These are phyloP conservation scores for Steinernema khuongi DNA, from an alignment of 1,140 invertebrate species.

Conservation along the genomic window DNA sequence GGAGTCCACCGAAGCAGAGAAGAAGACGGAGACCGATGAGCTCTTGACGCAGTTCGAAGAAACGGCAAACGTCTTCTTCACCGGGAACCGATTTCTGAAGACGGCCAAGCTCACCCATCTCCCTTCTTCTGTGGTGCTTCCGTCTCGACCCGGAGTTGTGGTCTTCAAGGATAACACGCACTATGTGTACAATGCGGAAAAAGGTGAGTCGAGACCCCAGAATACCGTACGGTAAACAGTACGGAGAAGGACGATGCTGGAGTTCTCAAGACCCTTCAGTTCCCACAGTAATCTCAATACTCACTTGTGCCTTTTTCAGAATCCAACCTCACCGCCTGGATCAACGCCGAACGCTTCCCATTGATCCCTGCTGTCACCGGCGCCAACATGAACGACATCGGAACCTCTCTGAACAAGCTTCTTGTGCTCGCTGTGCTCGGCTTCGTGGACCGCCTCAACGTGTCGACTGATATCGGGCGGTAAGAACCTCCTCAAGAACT, in stretches of 20 bases:
- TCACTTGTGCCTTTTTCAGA: no score
- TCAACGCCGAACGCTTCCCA: constrained; percentile 81
- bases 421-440: constrained; percentile 73
- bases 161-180: constrained; percentile 43
- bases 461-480: constrained; percentile 42
- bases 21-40: constrained; percentile 17
- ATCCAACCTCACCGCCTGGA: constrained; percentile 65
- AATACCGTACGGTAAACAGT: neutral
- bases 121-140: constrained; percentile 23
- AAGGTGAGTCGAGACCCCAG: neutral
- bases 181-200: constrained; percentile 19
- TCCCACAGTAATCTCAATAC: no score
- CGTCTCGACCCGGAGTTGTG: constrained; percentile 29
- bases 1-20: constrained; percentile 28
- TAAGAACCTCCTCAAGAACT: constrained; percentile 24
- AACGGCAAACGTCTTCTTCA: constrained; percentile 45
- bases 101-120: constrained; percentile 21
- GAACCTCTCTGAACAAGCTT: constrained; percentile 62
- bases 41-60: constrained; percentile 45
- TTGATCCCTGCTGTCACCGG: constrained; percentile 79
- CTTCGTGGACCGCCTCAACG: constrained; percentile 38
- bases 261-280: no score
- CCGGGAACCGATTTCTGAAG: constrained; percentile 44
- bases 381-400: constrained; percentile 74
- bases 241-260: no score